phyloP scores from a whole-genome alignment of 2,797 vertebrate genomes.

The Sebastes steindachneri region DNA sequence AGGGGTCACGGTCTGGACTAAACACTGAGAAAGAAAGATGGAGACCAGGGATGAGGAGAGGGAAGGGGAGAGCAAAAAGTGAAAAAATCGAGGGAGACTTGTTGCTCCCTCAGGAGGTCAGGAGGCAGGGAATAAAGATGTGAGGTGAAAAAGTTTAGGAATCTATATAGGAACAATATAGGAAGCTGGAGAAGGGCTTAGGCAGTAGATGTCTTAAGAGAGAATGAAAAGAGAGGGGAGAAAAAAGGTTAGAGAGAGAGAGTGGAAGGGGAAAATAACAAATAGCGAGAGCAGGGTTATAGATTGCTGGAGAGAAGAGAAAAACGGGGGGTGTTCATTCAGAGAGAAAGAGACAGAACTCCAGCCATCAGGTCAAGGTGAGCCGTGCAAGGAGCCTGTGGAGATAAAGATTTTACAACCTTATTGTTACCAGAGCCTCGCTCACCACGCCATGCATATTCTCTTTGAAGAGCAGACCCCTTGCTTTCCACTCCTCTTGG shows the following conservation, averaged over 20 bases:
- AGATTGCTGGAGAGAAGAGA: slow-evolving; percentile 58
- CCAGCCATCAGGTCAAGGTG: slow-evolving; percentile 74
- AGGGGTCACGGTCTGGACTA: slow-evolving; percentile 22
- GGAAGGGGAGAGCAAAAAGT: slow-evolving; percentile 4
- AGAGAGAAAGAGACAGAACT: slow-evolving; percentile 54
- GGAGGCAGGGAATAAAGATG: slow-evolving; percentile 46
- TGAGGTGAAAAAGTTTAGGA: slow-evolving; percentile 47
- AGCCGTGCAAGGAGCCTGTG: slow-evolving; percentile 67
- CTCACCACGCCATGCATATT: slow-evolving; percentile 74
- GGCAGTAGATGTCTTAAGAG: slow-evolving; percentile 21
- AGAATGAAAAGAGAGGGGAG: slow-evolving; percentile 29
- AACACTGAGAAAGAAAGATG: slow-evolving; percentile 16
- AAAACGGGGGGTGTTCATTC: slow-evolving; percentile 41
- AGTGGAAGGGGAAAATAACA: slow-evolving; percentile 54
- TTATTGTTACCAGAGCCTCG: slow-evolving; percentile 70
- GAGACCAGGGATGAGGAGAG: slow-evolving; percentile 13
- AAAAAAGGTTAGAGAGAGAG: slow-evolving; percentile 33
- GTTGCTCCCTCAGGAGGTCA: slow-evolving; percentile 42
- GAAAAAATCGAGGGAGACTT: slow-evolving; percentile 29
- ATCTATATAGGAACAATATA: slow-evolving; percentile 45
- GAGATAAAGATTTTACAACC: slow-evolving; percentile 77
- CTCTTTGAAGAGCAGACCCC: slow-evolving; percentile 73
- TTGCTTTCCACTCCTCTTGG: slow-evolving; percentile 44
- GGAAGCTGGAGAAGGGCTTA: slow-evolving; percentile 14
- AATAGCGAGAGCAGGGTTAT: slow-evolving; percentile 49